A percentile compares a stretch with the other conserved stretches of the same genome.
Evolutionary conservation across 2,113 vertebrate species (phyloP).

Genomic region (Gambusia affinis): DNA sequence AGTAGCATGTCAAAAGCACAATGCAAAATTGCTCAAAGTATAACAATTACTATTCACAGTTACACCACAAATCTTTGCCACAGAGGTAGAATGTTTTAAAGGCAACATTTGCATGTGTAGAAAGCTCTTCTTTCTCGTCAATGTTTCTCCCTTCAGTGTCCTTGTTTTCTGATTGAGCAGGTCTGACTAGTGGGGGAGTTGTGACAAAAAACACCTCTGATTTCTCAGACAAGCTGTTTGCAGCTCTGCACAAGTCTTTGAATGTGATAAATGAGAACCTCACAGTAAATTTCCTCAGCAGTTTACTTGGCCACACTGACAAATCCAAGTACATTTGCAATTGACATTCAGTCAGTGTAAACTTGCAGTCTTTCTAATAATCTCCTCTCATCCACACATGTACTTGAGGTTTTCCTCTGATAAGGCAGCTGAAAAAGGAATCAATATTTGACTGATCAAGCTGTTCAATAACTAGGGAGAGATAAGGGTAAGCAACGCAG

Average conservation of each 20-base stretch:
- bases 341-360: conserved; percentile 62
- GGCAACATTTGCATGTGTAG: conserved; percentile 2
- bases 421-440: conserved; percentile 57
- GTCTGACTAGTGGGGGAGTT: neutral
- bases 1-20: too few species aligned
- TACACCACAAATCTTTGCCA: too few species aligned
- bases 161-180: conserved; percentile 14
- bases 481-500: conserved; percentile 46
- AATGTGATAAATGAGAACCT: conserved; percentile 26
- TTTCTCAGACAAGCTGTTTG: conserved; percentile 14
- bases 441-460: conserved; percentile 69
- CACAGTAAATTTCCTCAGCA: conserved; percentile 38
- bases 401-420: conserved; percentile 66
- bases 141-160: neutral
- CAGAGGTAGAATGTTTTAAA: neutral
- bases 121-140: neutral
- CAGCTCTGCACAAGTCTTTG: conserved; percentile 2
- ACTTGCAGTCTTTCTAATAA: conserved; percentile 52
- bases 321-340: conserved; percentile 26
- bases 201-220: conserved; percentile 22
- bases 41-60: too few species aligned
- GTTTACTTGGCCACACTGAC: conserved; percentile 24
- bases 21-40: too few species aligned
- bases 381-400: conserved; percentile 58
- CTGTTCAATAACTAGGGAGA: conserved; percentile 65